Conservation (phyloP, 1,140 invertebrate genomes). For the Nymphalis io region DNA sequence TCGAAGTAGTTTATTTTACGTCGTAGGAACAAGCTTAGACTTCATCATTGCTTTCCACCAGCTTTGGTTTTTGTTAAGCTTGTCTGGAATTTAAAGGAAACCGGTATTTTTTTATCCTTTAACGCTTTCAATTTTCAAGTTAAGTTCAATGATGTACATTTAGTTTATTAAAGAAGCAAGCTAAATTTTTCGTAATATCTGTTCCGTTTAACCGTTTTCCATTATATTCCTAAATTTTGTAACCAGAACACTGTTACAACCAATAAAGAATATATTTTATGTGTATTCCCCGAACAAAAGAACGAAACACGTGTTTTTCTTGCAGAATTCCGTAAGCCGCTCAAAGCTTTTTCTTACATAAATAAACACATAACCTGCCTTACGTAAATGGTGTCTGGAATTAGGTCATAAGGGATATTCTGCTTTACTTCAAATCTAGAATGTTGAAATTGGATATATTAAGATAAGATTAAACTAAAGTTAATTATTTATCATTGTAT, state of each 20-base stretch:
- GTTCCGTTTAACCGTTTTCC: background rate
- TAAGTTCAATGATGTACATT: too few relatives aligned
- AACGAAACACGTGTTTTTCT: constrained; percentile 19
- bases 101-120: too few relatives aligned
- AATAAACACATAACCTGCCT: constrained; percentile 30
- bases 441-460: constrained; percentile 20
- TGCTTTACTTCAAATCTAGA: constrained; percentile 21
- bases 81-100: too few relatives aligned
- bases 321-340: constrained; percentile 31
- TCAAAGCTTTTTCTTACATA: constrained; percentile 31
- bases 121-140: too few relatives aligned
- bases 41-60: too few relatives aligned
- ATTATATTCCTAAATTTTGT: background rate
- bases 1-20: too few relatives aligned
- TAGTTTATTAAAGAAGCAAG: background rate
- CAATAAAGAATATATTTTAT: background rate
- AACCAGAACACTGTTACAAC: background rate
- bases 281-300: background rate
- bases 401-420: constrained; percentile 41
- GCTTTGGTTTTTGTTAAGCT: too few relatives aligned
- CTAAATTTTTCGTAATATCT: background rate
- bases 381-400: constrained; percentile 38
- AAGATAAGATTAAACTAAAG: too few relatives aligned
- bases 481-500: too few relatives aligned
- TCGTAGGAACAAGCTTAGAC: too few relatives aligned